Evolutionary conservation across 2,888 invertebrate genomes (phyloP).

Genomic region (Drosophila prostipennis): DNA sequence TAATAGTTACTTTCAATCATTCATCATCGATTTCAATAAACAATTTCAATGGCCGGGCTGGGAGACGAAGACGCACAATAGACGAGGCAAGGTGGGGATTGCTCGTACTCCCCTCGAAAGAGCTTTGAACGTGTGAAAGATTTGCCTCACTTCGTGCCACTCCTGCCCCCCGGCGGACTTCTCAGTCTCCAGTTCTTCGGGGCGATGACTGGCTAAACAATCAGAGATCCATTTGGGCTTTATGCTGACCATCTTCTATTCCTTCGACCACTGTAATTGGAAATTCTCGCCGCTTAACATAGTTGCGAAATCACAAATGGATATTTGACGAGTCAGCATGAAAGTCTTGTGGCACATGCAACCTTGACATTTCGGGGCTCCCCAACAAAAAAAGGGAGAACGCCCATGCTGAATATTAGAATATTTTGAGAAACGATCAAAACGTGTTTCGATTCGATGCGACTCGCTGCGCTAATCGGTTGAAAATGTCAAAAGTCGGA

Average conservation of each 20-base stretch:
- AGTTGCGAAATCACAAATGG: slow-evolving; percentile 37
- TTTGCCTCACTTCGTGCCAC: slow-evolving; percentile 56
- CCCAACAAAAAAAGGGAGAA: slow-evolving; percentile 42
- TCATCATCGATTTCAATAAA: slow-evolving; percentile 78
- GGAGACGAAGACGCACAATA: slow-evolving; percentile 63
- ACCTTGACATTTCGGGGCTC: slow-evolving; percentile 65
- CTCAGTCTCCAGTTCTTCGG: slow-evolving; percentile 26
- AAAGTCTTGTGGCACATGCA: slow-evolving; percentile 25
- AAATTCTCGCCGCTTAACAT: slow-evolving; percentile 36
- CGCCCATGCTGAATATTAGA: slow-evolving; percentile 50
- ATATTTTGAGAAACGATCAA: slow-evolving; percentile 36
- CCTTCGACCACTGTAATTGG: slow-evolving; percentile 51
- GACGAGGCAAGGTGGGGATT: slow-evolving; percentile 47
- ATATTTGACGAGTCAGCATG: slow-evolving; percentile 34
- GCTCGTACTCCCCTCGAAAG: slow-evolving; percentile 38
- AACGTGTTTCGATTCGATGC: slow-evolving; percentile 53
- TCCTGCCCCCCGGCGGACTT: slow-evolving; percentile 2
- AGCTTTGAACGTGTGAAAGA: slow-evolving; percentile 71
- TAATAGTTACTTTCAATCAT: slow-evolving; percentile 79
- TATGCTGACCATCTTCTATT: slow-evolving; percentile 36
- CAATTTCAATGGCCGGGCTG: slow-evolving; percentile 73
- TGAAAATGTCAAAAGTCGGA: slow-evolving; percentile 68
- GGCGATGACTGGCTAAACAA: slow-evolving; percentile 57
- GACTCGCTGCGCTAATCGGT: slow-evolving; percentile 13
- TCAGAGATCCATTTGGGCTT: slow-evolving; percentile 52